Conservation (phyloP, 2,113 vertebrate genomes). For the Athene cunicularia region DNA sequence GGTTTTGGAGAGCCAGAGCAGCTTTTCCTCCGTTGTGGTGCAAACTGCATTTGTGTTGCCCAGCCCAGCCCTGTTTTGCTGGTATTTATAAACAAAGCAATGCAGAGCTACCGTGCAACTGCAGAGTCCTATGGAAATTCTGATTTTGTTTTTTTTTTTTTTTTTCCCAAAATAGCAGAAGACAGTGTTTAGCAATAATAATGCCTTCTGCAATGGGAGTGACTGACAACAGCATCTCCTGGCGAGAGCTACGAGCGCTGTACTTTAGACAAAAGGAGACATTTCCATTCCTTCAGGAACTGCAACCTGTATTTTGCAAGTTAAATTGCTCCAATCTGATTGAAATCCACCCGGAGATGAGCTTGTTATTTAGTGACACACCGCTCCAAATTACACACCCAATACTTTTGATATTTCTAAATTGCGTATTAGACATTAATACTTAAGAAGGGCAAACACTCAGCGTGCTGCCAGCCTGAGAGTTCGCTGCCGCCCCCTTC, state of each 20-base stretch:
- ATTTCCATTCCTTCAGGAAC: not conserved
- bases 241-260: fast-evolving
- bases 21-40: fast-evolving
- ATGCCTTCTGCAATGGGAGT: not conserved
- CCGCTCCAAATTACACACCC: not conserved
- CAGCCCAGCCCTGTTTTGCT: not conserved
- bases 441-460: not conserved
- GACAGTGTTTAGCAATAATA: not conserved
- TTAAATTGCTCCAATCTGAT: not conserved
- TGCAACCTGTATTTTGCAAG: constrained; percentile 29
- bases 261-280: not conserved
- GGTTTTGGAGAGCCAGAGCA: not conserved
- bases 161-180: not conserved
- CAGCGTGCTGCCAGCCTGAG: not conserved
- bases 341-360: not conserved
- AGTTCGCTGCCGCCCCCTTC: not conserved
- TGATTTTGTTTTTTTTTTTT: not conserved
- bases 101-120: no score
- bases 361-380: constrained; percentile 6
- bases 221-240: constrained; percentile 10
- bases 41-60: not conserved
- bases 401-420: not conserved
- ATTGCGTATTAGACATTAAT: not conserved
- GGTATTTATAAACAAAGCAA: not conserved
- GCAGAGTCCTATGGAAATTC: no score